Percentiles rank a stretch among this genome's conserved stretches.
These are phyloP conservation scores for Exocentrus adspersus DNA, from an alignment of 2,888 invertebrate species.

Conservation along the genomic window DNA sequence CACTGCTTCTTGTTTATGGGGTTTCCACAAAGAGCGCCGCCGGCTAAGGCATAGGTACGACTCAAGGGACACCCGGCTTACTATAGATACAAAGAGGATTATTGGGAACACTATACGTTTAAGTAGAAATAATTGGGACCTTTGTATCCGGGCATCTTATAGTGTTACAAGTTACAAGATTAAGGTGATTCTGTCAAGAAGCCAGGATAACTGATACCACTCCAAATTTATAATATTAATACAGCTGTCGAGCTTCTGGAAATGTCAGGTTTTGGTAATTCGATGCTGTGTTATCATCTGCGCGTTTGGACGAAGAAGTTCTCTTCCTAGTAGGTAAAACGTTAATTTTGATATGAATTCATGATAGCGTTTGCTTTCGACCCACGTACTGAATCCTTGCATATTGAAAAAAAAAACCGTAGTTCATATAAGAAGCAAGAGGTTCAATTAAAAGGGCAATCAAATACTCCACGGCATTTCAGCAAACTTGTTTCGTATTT, in stretches of 20 bases:
- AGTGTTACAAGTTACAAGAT: slow-evolving; percentile 15
- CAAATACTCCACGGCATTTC: too few species aligned
- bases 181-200: slow-evolving; percentile 14
- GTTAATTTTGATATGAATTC: too few species aligned
- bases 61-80: slow-evolving; percentile 36
- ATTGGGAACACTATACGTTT: slow-evolving; percentile 42
- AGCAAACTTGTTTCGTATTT: slow-evolving; percentile 7
- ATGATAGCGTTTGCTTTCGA: too few species aligned
- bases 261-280: neutral
- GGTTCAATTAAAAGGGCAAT: too few species aligned
- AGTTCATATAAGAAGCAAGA: too few species aligned
- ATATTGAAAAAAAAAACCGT: too few species aligned
- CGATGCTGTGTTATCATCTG: slow-evolving; percentile 1
- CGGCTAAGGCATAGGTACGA: slow-evolving; percentile 32
- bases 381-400: too few species aligned
- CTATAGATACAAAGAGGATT: slow-evolving; percentile 41
- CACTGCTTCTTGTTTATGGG: slow-evolving; percentile 28
- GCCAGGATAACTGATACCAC: slow-evolving; percentile 7
- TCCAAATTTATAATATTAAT: slow-evolving; percentile 16
- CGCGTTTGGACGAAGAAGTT: neutral
- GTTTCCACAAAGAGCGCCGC: slow-evolving; percentile 31
- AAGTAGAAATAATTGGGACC: slow-evolving; percentile 27
- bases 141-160: slow-evolving; percentile 11
- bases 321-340: neutral
- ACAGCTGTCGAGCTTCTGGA: neutral